Evolutionary conservation across 2,113 vertebrate genomes (phyloP), one percentile per base, ranked within the genome.

Genomic region (Microtus pennsylvanicus): DNA sequence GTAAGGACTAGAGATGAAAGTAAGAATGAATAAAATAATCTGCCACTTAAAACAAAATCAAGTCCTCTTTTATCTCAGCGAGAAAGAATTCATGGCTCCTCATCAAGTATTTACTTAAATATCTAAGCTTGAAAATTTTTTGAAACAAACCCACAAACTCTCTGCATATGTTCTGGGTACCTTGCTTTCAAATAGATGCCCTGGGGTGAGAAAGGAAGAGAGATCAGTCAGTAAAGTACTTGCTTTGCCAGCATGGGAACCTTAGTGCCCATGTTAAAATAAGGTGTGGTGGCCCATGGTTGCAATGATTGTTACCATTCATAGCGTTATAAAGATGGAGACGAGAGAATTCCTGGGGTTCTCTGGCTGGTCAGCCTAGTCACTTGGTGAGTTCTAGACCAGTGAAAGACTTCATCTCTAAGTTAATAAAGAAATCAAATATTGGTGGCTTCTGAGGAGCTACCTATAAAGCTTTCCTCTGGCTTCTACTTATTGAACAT

Each of bases 1-100:
- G 4, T 55, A n/a, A 61, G 8, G 16, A 80, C 3, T 13, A 90
- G 63, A 38, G 42, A 94, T 58, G 42, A 94, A 74, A 33, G 1
- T 87, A 9, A 95, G 28, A 58, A 95, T 61, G 75, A 87, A 87
- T 89, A 47, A 89, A 94, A 76, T 90, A 92, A 90, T 52, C 30
- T 1, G 61, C 75, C 17, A 91, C 85, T 96, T 91, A 35, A 4
- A 97, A 89, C 58, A 91, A 88, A 83, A 67, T 30, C 33, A 80
- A 72, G 38, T 47, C 24, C 12, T 5, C 21, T 78, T 93, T 85
- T 69, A 50, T 75, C 28, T 93, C 83, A 74, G 63, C 26, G 22
- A 86, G 50, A 87, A 95, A 75, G 33, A 78, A 94, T 52, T 89
- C 87, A 35, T 50, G n/a, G 45, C 80, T 95, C 82, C 35, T 76